Evolutionary conservation across 2,888 invertebrate species (phyloP).

Genomic region (Spodoptera exigua): DNA sequence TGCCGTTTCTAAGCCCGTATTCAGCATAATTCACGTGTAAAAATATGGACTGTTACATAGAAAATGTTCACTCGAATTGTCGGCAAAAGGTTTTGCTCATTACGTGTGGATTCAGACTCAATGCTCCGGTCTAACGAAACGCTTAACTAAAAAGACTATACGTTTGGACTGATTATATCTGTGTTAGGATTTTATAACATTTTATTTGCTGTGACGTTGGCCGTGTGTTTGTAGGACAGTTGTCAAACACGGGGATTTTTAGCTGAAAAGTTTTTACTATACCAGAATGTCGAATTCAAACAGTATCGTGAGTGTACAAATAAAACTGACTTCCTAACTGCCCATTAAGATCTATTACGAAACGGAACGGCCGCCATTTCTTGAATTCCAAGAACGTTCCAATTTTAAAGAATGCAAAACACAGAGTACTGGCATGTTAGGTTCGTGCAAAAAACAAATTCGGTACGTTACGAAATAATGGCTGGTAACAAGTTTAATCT

Average conservation of each 20-base stretch:
- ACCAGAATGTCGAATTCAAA: background rate
- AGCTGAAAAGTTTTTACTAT: too few species aligned
- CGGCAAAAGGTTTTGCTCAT: conserved; percentile 56
- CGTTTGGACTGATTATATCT: background rate
- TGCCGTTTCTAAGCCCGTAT: conserved; percentile 34
- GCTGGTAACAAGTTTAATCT: conserved; percentile 57
- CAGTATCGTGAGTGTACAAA: conserved; percentile 17
- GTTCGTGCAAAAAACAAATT: conserved; percentile 60
- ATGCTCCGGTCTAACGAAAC: conserved; percentile 32
- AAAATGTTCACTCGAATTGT: conserved; percentile 54
- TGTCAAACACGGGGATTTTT: too few species aligned
- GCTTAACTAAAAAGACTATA: conserved; percentile 29
- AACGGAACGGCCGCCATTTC: conserved; percentile 49
- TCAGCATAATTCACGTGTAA: conserved; percentile 55
- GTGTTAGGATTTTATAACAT: too few species aligned
- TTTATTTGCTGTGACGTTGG: too few species aligned
- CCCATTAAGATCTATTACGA: conserved; percentile 50
- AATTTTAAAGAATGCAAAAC: conserved; percentile 48
- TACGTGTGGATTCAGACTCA: conserved; percentile 54
- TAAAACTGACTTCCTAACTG: conserved; percentile 26
- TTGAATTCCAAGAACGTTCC: conserved; percentile 41
- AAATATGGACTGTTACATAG: conserved; percentile 52
- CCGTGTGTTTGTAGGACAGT: too few species aligned
- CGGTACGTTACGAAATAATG: conserved; percentile 54
- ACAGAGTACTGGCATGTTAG: conserved; percentile 34